A percentile compares a stretch with the other conserved stretches of the same genome.
Evolutionary conservation across 2,888 invertebrate species (phyloP).

Genomic region (Buathra laborator): DNA sequence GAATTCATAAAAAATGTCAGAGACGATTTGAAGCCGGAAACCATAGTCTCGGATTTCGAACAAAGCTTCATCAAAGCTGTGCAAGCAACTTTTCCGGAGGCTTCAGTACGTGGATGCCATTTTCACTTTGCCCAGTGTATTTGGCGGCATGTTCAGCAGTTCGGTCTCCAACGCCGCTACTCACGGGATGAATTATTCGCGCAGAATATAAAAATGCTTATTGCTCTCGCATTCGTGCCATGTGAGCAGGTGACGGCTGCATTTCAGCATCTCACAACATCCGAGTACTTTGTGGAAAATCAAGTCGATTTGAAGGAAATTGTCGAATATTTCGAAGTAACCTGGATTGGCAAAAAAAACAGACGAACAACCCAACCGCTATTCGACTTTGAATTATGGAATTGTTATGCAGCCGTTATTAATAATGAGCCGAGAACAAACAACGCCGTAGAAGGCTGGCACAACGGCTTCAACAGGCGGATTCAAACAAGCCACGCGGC

Average conservation of each 20-base stretch:
- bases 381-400: slow-evolving; percentile 48
- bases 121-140: slow-evolving; percentile 26
- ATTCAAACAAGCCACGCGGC: not conserved
- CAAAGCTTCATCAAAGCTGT: slow-evolving; percentile 22
- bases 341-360: slow-evolving; percentile 38
- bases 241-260: slow-evolving; percentile 15
- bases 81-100: slow-evolving; percentile 4
- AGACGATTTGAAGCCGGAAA: slow-evolving; percentile 17
- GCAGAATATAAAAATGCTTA: slow-evolving; percentile 44
- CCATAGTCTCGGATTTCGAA: slow-evolving; percentile 27
- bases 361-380: slow-evolving; percentile 29
- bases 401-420: slow-evolving; percentile 40
- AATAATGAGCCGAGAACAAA: slow-evolving; percentile 40
- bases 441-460: slow-evolving; percentile 40
- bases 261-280: slow-evolving; percentile 23
- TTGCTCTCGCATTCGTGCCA: slow-evolving; percentile 50
- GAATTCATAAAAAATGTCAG: slow-evolving; percentile 3
- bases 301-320: slow-evolving; percentile 24
- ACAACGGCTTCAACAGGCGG: slow-evolving; percentile 1
- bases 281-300: not conserved
- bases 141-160: slow-evolving; percentile 13
- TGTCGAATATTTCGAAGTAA: slow-evolving; percentile 40
- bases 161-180: slow-evolving; percentile 35
- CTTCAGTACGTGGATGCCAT: slow-evolving; percentile 11
- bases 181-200: slow-evolving; percentile 27